These are phyloP conservation scores for Calonectris borealis DNA, from an alignment of 2,113 vertebrate genomes.

Conservation along the genomic window DNA sequence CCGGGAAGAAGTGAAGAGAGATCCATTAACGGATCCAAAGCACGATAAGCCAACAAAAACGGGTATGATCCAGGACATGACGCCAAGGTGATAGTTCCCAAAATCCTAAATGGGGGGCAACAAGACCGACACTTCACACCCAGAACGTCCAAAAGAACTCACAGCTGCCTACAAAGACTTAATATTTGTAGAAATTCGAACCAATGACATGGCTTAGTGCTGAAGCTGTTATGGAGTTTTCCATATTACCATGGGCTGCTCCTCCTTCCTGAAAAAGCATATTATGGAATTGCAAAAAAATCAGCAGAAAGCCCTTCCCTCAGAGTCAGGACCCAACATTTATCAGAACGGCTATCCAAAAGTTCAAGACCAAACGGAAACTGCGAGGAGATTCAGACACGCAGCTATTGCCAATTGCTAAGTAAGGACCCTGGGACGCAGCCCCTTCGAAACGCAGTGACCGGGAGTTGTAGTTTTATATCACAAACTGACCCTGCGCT, in stretches of 20 bases:
- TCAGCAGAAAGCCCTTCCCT: not conserved
- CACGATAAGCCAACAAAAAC: conserved; percentile 97
- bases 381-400: not conserved
- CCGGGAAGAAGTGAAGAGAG: conserved; percentile 97
- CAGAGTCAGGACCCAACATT: not conserved
- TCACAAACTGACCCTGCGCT: not conserved
- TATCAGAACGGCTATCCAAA: not conserved
- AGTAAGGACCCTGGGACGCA: not conserved
- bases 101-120: conserved; percentile 80
- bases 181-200: not conserved
- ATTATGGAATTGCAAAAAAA: not conserved
- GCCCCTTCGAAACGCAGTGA: not conserved
- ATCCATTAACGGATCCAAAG: conserved; percentile 97
- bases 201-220: not conserved
- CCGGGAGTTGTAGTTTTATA: accelerated
- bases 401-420: not conserved
- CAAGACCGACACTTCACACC: not conserved
- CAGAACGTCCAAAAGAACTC: not conserved
- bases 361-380: not conserved
- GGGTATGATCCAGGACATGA: conserved; percentile 97
- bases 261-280: not conserved
- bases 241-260: not conserved
- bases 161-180: not conserved
- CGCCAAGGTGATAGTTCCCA: conserved; percentile 88
- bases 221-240: not conserved